These are phyloP conservation scores for Pissodes strobi DNA, from an alignment of 1,140 invertebrate genomes.

Conservation along the genomic window DNA sequence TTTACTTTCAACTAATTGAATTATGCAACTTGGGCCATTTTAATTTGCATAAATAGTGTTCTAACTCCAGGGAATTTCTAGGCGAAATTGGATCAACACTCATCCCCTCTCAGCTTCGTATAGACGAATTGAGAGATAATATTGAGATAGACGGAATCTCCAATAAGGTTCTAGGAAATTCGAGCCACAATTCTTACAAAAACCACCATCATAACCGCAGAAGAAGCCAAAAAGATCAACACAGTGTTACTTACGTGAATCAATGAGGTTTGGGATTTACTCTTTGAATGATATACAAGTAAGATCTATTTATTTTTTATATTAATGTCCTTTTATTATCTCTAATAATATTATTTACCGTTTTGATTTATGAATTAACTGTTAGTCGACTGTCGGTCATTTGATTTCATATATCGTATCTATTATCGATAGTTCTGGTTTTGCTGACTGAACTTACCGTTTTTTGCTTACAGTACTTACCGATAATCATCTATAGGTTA, in stretches of 20 bases:
- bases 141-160: too few relatives aligned
- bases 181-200: conserved; percentile 34
- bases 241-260: background rate
- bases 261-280: background rate
- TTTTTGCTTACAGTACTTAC: too few relatives aligned
- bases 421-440: too few relatives aligned
- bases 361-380: too few relatives aligned
- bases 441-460: too few relatives aligned
- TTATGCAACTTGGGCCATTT: too few relatives aligned
- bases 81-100: background rate
- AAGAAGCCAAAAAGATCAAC: conserved; percentile 4
- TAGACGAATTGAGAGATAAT: conserved; percentile 2
- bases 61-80: background rate
- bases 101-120: background rate
- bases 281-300: background rate
- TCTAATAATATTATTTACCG: too few relatives aligned
- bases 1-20: background rate
- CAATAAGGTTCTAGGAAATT: conserved; percentile 14
- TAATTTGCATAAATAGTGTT: background rate
- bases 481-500: too few relatives aligned
- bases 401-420: too few relatives aligned
- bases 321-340: too few relatives aligned
- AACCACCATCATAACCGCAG: background rate
- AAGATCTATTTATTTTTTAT: too few relatives aligned
- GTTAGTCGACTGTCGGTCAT: too few relatives aligned